A percentile compares a stretch with the other conserved stretches of the same genome.
Conservation (phyloP, 2,797 vertebrate genomes). For the Gastrophryne carolinensis region DNA sequence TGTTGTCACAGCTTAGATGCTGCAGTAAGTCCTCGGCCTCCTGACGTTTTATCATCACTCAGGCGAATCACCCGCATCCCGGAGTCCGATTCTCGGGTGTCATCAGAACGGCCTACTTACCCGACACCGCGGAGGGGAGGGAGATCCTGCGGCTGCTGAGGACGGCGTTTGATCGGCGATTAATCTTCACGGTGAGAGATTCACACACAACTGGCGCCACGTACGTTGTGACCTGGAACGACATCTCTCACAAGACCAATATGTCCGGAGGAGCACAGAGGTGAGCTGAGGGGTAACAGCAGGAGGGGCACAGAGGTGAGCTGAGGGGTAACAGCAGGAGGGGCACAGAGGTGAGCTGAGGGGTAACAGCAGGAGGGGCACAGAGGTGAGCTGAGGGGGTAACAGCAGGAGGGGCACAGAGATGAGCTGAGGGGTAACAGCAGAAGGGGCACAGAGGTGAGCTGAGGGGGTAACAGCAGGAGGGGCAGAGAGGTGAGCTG, state of each 20-base stretch:
- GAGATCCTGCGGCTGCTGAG: constrained; percentile 63
- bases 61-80: constrained; percentile 67
- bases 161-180: constrained; percentile 61
- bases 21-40: no score
- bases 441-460: no score
- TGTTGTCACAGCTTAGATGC: no score
- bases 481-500: no score
- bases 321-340: no score
- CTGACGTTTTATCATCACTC: constrained; percentile 15
- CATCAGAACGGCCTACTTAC: constrained; percentile 56
- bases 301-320: no score
- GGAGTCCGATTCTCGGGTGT: background rate
- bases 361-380: no score
- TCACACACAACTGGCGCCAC: constrained; percentile 51
- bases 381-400: no score
- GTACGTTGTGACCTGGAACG: constrained; percentile 71
- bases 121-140: constrained; percentile 63
- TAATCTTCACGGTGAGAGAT: constrained; percentile 72
- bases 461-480: no score
- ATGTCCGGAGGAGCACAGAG: background rate
- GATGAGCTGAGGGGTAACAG: no score
- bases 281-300: constrained; percentile 60
- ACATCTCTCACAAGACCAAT: constrained; percentile 73
- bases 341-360: no score
- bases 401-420: no score